Percentiles rank a stretch among this genome's conserved stretches.
Evolutionary conservation across 2,797 vertebrate genomes (phyloP).

Genomic region (Sphenodon punctatus): DNA sequence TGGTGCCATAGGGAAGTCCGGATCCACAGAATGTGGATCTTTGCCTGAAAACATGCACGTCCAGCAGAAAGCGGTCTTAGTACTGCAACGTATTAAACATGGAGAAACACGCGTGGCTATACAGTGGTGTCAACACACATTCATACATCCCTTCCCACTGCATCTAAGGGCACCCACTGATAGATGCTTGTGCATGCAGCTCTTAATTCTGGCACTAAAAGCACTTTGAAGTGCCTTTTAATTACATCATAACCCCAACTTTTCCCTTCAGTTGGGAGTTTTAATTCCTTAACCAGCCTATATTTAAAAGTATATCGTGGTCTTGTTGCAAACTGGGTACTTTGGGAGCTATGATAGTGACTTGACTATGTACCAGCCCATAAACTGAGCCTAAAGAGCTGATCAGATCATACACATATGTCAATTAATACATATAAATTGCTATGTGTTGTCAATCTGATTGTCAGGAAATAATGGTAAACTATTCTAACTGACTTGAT

Average conservation of each 20-base stretch:
- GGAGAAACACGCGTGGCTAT: too few species aligned
- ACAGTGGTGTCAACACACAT: too few species aligned
- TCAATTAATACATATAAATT: constrained; percentile 15
- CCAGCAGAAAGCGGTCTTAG: too few species aligned
- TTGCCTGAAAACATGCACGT: too few species aligned
- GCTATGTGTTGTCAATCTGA: background rate
- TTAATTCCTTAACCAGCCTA: constrained; percentile 17
- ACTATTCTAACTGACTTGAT: background rate
- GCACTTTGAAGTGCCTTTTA: background rate
- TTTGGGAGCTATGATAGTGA: background rate
- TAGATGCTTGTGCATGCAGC: background rate
- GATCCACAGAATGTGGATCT: too few species aligned
- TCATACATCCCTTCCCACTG: too few species aligned
- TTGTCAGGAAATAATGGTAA: background rate
- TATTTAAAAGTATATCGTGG: constrained; percentile 8
- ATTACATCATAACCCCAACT: constrained; percentile 10
- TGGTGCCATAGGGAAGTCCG: too few species aligned
- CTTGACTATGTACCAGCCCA: constrained; percentile 23
- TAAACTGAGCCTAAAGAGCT: background rate
- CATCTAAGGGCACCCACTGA: too few species aligned
- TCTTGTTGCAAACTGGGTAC: background rate
- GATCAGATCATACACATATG: constrained; percentile 8
- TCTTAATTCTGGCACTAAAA: background rate
- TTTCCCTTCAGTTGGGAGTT: constrained; percentile 28
- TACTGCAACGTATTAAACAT: too few species aligned